These are phyloP conservation scores for Pammene aurita DNA, from an alignment of 2,888 invertebrate genomes.

Conservation along the genomic window DNA sequence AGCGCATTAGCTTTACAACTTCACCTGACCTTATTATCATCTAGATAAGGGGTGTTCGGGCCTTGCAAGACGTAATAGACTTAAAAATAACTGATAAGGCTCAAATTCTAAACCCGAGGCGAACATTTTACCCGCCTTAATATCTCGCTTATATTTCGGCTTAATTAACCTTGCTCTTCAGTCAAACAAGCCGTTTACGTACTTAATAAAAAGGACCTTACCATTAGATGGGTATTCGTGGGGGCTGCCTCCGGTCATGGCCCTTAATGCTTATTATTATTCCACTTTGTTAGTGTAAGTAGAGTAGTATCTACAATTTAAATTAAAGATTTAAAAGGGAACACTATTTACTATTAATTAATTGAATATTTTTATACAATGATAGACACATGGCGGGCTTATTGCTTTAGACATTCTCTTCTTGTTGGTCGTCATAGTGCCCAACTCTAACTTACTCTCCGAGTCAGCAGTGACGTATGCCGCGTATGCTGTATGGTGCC, in stretches of 20 bases:
- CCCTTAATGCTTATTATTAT: constrained; percentile 8
- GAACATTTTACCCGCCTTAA: constrained; percentile 19
- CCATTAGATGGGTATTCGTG: constrained; percentile 18
- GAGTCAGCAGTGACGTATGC: no score
- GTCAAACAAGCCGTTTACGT: constrained; percentile 28
- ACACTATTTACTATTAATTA: no score
- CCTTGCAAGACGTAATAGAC: constrained; percentile 21
- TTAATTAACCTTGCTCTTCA: constrained; percentile 37
- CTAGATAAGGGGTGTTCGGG: background rate
- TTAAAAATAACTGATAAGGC: constrained; percentile 20
- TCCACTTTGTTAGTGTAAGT: background rate
- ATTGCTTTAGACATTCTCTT: no score
- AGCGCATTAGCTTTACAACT: no score
- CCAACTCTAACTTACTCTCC: no score
- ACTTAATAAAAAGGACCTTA: constrained; percentile 27
- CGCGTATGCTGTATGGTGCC: no score
- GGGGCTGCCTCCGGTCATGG: background rate
- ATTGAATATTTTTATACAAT: background rate
- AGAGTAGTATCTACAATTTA: background rate
- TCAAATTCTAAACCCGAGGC: constrained; percentile 31
- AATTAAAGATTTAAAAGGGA: background rate
- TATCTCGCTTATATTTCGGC: constrained; percentile 35
- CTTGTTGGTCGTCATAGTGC: no score
- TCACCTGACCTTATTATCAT: background rate
- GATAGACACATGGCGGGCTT: no score